Conservation (phyloP, 2,797 vertebrate species). For the Anableps anableps region DNA sequence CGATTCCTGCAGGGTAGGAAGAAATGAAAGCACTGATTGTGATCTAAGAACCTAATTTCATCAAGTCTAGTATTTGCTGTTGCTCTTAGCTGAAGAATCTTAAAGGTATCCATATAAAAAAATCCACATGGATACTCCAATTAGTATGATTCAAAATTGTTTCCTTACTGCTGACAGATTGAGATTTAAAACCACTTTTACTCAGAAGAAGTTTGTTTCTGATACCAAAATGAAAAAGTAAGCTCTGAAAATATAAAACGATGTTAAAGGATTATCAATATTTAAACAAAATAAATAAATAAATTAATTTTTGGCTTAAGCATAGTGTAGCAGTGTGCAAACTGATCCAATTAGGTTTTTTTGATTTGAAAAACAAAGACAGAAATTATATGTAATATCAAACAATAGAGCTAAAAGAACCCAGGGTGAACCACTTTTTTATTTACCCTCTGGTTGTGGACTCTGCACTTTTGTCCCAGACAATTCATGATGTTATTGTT, state of each 20-base stretch:
- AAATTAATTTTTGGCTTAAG: not conserved
- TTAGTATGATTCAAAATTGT: not conserved
- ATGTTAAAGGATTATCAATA: no score
- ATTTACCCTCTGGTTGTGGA: constrained; percentile 29
- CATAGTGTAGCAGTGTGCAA: not conserved
- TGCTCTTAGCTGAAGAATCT: not conserved
- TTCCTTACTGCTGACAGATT: not conserved
- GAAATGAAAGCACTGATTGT: not conserved
- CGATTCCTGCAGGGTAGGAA: not conserved
- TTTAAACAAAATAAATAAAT: no score
- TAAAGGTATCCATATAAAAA: not conserved
- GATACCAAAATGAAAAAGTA: not conserved
- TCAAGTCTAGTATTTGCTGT: not conserved
- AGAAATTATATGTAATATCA: not conserved
- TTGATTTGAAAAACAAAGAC: not conserved
- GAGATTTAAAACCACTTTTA: not conserved
- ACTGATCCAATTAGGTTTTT: not conserved
- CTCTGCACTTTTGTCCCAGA: constrained; percentile 36
- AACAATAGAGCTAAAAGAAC: not conserved
- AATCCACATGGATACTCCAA: not conserved
- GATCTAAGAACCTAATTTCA: not conserved
- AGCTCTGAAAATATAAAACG: not conserved
- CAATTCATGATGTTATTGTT: constrained; percentile 29
- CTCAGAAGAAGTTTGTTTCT: not conserved
- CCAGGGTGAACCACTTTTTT: constrained; percentile 6